Percentiles rank a stretch among this genome's conserved stretches.
phyloP scores from a whole-genome alignment of 2,888 invertebrate species.

The Molorchus minor region DNA sequence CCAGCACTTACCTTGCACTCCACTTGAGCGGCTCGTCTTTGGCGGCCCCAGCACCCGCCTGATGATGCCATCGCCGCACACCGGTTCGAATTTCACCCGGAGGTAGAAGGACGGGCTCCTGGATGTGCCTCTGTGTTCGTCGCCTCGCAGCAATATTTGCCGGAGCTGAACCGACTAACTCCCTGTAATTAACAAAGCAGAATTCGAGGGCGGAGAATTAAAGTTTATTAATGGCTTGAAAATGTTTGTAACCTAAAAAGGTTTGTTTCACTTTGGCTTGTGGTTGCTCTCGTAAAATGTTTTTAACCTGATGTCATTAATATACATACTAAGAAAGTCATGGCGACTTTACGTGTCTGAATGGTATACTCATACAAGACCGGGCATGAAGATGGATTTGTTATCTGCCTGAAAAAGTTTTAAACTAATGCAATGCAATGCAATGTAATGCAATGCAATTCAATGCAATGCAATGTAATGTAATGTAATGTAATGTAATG shows the following conservation, averaged over 20 bases:
- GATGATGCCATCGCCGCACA: slow-evolving; percentile 61
- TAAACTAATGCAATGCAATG: slow-evolving; percentile 2
- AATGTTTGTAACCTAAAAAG: background rate
- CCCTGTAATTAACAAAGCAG: slow-evolving; percentile 66
- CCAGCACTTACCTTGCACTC: slow-evolving; percentile 62
- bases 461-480: background rate
- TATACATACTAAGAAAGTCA: no score
- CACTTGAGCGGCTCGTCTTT: slow-evolving; percentile 66
- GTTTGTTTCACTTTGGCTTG: background rate
- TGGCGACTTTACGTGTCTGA: no score
- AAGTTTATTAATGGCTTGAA: slow-evolving; percentile 3
- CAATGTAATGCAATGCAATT: background rate
- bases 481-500: background rate
- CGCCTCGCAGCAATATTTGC: slow-evolving; percentile 80
- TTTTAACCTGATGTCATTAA: no score
- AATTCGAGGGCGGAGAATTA: slow-evolving; percentile 5
- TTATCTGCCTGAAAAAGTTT: no score
- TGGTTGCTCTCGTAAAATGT: no score
- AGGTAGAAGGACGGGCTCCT: slow-evolving; percentile 76
- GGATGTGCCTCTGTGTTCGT: slow-evolving; percentile 80
- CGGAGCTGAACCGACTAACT: slow-evolving; percentile 75
- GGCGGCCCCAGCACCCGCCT: slow-evolving; percentile 67
- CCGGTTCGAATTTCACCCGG: slow-evolving; percentile 75
- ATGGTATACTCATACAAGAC: no score
- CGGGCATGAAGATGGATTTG: no score